phyloP scores from a whole-genome alignment of 2,797 vertebrate species.

The Tapirus indicus region DNA sequence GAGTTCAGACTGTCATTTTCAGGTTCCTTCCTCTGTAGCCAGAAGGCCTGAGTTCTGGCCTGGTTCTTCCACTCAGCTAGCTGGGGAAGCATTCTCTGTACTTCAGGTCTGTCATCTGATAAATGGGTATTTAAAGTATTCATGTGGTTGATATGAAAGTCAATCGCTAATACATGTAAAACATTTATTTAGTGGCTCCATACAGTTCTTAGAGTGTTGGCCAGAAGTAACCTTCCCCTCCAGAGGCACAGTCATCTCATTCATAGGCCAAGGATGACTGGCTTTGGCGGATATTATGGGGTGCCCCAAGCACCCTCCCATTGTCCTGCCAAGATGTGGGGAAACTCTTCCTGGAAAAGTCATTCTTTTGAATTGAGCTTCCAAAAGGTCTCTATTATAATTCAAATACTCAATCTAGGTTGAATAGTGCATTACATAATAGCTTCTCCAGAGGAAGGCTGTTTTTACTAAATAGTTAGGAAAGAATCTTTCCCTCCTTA shows the following conservation, averaged over 20 bases:
- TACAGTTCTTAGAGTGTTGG: not conserved
- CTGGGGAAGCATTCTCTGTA: not conserved
- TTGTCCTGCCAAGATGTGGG: constrained; percentile 9
- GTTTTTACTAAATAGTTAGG: not conserved
- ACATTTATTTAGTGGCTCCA: not conserved
- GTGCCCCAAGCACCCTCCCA: not conserved
- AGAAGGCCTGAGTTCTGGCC: not conserved
- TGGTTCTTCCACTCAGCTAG: not conserved
- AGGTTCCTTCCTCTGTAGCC: not conserved
- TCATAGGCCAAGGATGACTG: not conserved
- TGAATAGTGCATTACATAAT: not conserved
- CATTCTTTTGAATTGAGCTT: constrained; percentile 36
- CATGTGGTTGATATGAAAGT: not conserved
- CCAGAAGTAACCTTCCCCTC: not conserved
- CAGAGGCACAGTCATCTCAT: not conserved
- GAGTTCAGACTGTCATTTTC: not conserved
- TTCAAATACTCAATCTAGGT: not conserved
- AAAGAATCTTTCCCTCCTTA: not conserved
- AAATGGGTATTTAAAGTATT: not conserved
- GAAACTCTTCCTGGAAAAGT: constrained; percentile 46
- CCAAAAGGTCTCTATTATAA: not conserved
- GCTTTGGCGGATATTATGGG: not conserved
- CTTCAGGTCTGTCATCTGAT: not conserved
- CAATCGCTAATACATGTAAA: not conserved
- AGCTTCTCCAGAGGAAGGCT: not conserved